Percentiles rank a stretch among this genome's conserved stretches.
Conservation (phyloP, 2,113 vertebrate species). For the Erinaceus europaeus region DNA sequence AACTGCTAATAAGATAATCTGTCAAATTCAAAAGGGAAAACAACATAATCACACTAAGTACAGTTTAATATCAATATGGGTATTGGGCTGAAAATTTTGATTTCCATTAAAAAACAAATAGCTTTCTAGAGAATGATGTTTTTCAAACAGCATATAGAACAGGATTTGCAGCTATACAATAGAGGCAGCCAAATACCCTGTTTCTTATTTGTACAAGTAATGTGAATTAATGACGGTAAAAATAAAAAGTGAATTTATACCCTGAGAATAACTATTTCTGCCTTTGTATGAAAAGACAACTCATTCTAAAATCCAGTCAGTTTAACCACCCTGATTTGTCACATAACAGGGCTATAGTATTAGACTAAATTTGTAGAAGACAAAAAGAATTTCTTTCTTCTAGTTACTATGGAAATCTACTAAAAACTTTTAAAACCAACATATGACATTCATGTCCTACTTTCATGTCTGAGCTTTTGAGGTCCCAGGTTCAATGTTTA, state of each 20-base stretch:
- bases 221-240: constrained; percentile 36
- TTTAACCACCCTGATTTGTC: neutral
- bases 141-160: neutral
- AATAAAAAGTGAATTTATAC: constrained; percentile 39
- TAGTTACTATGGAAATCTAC: rapidly evolving
- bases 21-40: neutral
- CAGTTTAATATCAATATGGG: neutral
- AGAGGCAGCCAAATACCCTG: neutral
- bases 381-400: constrained; percentile 31
- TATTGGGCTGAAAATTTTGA: neutral
- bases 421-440: neutral
- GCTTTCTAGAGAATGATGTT: neutral
- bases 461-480: too few species aligned
- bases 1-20: neutral
- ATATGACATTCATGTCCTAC: too few species aligned
- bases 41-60: neutral
- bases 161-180: too few species aligned
- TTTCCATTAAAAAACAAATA: neutral
- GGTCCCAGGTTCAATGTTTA: too few species aligned
- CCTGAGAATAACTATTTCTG: constrained; percentile 9
- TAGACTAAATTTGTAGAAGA: neutral
- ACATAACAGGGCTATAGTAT: neutral
- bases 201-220: constrained; percentile 22
- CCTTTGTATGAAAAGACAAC: neutral
- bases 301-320: neutral